These are phyloP conservation scores for Ariolimax columbianus DNA, from an alignment of 2,888 invertebrate genomes.

Conservation along the genomic window DNA sequence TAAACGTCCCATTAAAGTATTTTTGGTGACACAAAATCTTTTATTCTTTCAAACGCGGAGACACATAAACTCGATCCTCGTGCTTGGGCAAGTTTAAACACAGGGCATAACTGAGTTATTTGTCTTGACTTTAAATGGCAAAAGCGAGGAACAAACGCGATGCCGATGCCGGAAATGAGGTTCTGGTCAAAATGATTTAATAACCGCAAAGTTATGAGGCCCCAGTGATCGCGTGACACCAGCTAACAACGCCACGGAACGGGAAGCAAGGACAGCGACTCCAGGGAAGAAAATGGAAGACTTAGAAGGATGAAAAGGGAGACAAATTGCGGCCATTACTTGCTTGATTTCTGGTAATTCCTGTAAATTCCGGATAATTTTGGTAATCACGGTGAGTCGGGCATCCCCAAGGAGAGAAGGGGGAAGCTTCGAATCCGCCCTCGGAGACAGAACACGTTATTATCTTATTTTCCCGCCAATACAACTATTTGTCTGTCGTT, in stretches of 20 bases:
- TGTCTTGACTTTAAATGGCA: slow-evolving; percentile 39
- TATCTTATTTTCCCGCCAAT: slow-evolving; percentile 55
- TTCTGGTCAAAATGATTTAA: slow-evolving; percentile 50
- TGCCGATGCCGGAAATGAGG: slow-evolving; percentile 39
- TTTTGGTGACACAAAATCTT: no score
- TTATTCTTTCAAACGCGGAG: no score
- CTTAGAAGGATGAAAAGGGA: slow-evolving; percentile 53
- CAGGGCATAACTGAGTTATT: slow-evolving; percentile 27
- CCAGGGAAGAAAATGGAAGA: slow-evolving; percentile 48
- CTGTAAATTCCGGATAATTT: slow-evolving; percentile 52
- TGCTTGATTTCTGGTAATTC: slow-evolving; percentile 54
- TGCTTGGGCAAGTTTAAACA: background rate
- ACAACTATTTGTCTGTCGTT: slow-evolving; percentile 52
- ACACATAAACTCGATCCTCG: background rate
- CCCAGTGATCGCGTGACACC: slow-evolving; percentile 45
- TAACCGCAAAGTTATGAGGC: slow-evolving; percentile 41
- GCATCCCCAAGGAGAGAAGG: slow-evolving; percentile 49
- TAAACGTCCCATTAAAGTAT: no score
- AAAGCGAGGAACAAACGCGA: slow-evolving; percentile 36
- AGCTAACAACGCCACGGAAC: slow-evolving; percentile 37
- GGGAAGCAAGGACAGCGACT: slow-evolving; percentile 39
- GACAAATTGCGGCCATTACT: slow-evolving; percentile 54
- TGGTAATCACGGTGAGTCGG: slow-evolving; percentile 47
- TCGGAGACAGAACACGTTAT: slow-evolving; percentile 50
- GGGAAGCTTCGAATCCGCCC: slow-evolving; percentile 35